Conservation (phyloP, 2,888 invertebrate genomes). For the Pimpla rufipes region DNA sequence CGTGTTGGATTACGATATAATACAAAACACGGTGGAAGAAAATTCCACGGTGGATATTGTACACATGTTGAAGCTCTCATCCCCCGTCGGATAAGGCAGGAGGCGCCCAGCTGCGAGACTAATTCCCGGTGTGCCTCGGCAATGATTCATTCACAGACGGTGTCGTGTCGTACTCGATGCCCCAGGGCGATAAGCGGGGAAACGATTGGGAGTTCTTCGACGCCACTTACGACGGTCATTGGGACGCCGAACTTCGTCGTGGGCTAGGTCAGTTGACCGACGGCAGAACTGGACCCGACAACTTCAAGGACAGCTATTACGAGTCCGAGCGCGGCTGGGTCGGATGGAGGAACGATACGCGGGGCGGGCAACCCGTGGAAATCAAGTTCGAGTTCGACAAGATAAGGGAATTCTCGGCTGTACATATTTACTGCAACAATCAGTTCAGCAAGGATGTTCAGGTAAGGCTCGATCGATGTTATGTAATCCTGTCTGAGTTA, state of each 20-base stretch:
- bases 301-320: slow-evolving; percentile 89
- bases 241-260: slow-evolving; percentile 91
- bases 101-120: slow-evolving; percentile 17
- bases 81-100: background rate
- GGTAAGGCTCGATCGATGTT: slow-evolving; percentile 85
- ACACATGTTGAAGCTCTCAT: background rate
- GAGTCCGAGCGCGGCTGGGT: slow-evolving; percentile 90
- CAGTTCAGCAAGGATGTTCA: slow-evolving; percentile 93
- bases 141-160: slow-evolving; percentile 87
- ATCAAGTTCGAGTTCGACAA: slow-evolving; percentile 94
- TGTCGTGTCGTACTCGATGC: slow-evolving; percentile 94
- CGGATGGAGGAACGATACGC: slow-evolving; percentile 94
- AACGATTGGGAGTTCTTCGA: slow-evolving; percentile 93
- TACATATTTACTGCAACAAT: slow-evolving; percentile 94
- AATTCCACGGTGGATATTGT: background rate
- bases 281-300: slow-evolving; percentile 92
- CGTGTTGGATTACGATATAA: slow-evolving; percentile 23
- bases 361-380: slow-evolving; percentile 88
- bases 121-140: slow-evolving; percentile 16
- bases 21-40: slow-evolving; percentile 1
- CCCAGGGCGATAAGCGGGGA: slow-evolving; percentile 94
- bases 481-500: too few relatives aligned
- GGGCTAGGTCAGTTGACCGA: slow-evolving; percentile 95
- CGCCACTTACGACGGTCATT: slow-evolving; percentile 93
- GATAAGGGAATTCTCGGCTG: slow-evolving; percentile 93